Evolutionary conservation across 2,113 vertebrate genomes (phyloP), one percentile per base, ranked within the genome.

Genomic region (Paraplagusia blochii): DNA sequence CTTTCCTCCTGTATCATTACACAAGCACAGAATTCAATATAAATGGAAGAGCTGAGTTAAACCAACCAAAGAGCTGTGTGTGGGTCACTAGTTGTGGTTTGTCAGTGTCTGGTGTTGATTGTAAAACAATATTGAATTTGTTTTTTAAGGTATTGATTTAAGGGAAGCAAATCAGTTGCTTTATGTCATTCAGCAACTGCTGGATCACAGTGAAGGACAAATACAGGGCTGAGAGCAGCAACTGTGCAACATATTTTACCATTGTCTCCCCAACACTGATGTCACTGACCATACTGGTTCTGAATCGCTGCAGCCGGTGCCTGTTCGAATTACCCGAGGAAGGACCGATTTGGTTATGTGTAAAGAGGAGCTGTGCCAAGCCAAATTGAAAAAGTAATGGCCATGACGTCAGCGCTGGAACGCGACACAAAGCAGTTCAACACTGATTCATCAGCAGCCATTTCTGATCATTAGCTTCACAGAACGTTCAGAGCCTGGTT

Each of bases 301-400:
- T 67, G 82, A 75, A 80, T 85, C 44, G 63, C 71, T 74, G 35
- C 76, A 71, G 72, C 85, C 10, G 56, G 40, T 53, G 71, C 54
- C 83, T 68, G 85, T 79, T 81, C 80, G 76, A 77, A 84, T 83
- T 81, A 76, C 86, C 61, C 74, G 80, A 74, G 83, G 87, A 88
- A 88, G 70, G 76, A 79, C 76, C 85, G 75, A 82, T 85, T 87
- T 81, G 80, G 81, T 89, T 87, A 91, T 85, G 65, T 68, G 69
- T 79, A 84, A 81, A 84, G 88, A 85, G 85, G 74, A 90, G 73
- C 75, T 79, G 50, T 54, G 78, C 76, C 66, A 18, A 29, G 68
- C 70, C 47, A 88, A 92, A 92, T 90, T 86, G 89, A 80, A 91
- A 90, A 85, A 88, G 74, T 90, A 90, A 92, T 90, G 87, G 85